phyloP scores from a whole-genome alignment of 2,888 invertebrate species.

The Zygothrica quintamaculata region DNA sequence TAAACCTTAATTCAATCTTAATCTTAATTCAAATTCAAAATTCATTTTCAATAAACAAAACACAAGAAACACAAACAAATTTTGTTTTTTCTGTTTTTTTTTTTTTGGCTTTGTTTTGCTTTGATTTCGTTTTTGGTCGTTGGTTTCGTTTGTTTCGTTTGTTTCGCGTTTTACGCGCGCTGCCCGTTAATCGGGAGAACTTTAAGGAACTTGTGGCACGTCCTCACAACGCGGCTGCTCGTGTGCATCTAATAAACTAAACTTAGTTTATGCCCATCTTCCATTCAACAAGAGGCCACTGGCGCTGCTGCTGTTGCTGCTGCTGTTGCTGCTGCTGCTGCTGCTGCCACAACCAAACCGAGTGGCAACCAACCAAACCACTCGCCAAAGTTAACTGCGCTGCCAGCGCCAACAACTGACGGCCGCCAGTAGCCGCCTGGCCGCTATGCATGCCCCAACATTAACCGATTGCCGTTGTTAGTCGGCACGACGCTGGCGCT shows the following conservation, averaged over 20 bases:
- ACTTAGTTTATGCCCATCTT: slow-evolving; percentile 82
- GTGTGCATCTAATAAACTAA: slow-evolving; percentile 85
- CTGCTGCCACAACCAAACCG: slow-evolving; percentile 25
- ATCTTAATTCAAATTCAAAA: background rate
- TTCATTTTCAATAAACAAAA: background rate
- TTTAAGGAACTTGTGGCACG: slow-evolving; percentile 72
- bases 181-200: slow-evolving; percentile 16
- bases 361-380: slow-evolving; percentile 60
- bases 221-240: slow-evolving; percentile 85
- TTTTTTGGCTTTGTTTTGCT: too few relatives aligned
- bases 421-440: slow-evolving; percentile 34
- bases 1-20: slow-evolving; percentile 4
- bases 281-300: slow-evolving; percentile 63
- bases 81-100: too few relatives aligned
- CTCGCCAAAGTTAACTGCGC: slow-evolving; percentile 48
- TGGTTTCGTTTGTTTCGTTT: slow-evolving; percentile 6
- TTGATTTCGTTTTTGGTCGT: background rate
- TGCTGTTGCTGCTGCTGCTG: slow-evolving; percentile 14
- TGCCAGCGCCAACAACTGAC: slow-evolving; percentile 40
- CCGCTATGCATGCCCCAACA: slow-evolving; percentile 27
- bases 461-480: slow-evolving; percentile 17
- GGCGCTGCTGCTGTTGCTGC: slow-evolving; percentile 27
- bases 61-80: slow-evolving; percentile 19
- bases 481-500: slow-evolving; percentile 28
- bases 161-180: slow-evolving; percentile 32